Conservation (phyloP, 2,113 vertebrate genomes). For the Heterotilapia buettikoferi region DNA sequence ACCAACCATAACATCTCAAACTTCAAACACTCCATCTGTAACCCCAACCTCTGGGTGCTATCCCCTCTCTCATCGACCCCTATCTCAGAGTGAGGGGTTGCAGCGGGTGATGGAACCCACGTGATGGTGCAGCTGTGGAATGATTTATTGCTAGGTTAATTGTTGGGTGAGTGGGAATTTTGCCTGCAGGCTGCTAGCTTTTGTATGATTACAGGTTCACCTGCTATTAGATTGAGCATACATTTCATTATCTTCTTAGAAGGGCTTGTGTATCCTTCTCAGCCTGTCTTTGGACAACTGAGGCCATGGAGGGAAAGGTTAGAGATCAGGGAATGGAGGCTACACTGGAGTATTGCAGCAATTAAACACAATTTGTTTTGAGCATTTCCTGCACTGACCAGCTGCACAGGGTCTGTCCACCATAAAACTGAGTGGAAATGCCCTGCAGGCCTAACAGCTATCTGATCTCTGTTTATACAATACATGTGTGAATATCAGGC, state of each 20-base stretch:
- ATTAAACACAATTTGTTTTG: constrained; percentile 36
- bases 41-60: constrained; percentile 48
- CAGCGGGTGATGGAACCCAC: constrained; percentile 37
- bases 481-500: background rate
- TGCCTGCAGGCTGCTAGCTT: constrained; percentile 17
- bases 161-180: constrained; percentile 42
- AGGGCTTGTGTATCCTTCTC: background rate
- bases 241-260: constrained; percentile 54
- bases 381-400: constrained; percentile 38
- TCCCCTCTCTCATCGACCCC: constrained; percentile 42
- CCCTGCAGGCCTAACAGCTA: background rate
- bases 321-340: background rate
- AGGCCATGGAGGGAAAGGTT: background rate
- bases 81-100: constrained; percentile 21
- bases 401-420: constrained; percentile 17
- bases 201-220: constrained; percentile 48
- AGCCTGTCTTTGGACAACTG: background rate
- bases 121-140: constrained; percentile 57
- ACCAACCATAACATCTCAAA: constrained; percentile 54
- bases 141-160: constrained; percentile 61
- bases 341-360: background rate
- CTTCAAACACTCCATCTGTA: constrained; percentile 67
- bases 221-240: constrained; percentile 43
- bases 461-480: background rate
- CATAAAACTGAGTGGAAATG: background rate